Evolutionary conservation across 2,888 invertebrate species (phyloP), one percentile per base, ranked within the genome.

Genomic region (Dicyrtoma fusca): DNA sequence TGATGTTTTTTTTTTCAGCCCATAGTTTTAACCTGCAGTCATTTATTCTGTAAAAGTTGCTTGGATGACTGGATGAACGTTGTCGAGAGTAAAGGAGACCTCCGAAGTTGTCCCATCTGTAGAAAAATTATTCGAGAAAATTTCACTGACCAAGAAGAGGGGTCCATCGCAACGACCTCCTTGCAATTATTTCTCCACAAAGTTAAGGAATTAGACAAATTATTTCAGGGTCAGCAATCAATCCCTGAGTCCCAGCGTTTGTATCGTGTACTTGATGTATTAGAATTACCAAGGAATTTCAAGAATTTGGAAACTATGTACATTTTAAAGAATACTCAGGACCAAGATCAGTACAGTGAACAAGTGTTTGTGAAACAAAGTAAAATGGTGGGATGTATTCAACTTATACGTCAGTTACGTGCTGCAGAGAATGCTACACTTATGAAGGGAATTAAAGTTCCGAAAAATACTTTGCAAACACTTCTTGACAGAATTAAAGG

Each of bases 61-160:
- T 10, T 66, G 1, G 6, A 53, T 11, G 42, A 34, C 19, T 66
- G 66, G 66, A 34, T 53, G 13, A 11, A 13, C n/a, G 51, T 51
- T 14, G 44, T 55, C n/a, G 34, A 57, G 4, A 45, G 17, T 14
- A 34, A 44, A 42, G 53, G 57, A 3, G 69, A 69, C 2, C 11
- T 69, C 6, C 55, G 23, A 23, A 69, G 69, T 23, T 69, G 69
- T 69, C 69, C 69, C 13, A 19, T 69, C 4, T 69, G 69, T 53
- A 55, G 69, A 5, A 55, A 53, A 57, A 14, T 57, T 13, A 47
- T 69, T 11, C 19, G 55, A 26, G 34, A 34, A 34, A 69, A 34
- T 21, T 19, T 47, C 14, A 23, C 8, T 10, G 49, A 64, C 14
- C 6, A 19, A 17, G 13, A 42, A 14, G 55, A 55, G 5, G 10